Percentiles rank a stretch among this genome's conserved stretches.
phyloP scores from a whole-genome alignment of 2,888 invertebrate genomes.

The Eupeodes latifasciatus region DNA sequence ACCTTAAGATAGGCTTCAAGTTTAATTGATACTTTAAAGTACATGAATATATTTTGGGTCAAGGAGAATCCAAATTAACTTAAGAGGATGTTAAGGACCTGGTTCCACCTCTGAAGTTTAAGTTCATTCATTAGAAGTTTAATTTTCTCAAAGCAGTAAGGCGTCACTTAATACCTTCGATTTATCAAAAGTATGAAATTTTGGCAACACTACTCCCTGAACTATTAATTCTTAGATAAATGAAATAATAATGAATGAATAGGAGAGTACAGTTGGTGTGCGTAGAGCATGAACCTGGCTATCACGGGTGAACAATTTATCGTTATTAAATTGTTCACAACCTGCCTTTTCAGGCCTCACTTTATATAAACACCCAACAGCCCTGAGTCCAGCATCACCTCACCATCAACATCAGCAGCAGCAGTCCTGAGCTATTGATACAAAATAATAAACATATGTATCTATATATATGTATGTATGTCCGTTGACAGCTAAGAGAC shows the following conservation, averaged over 20 bases:
- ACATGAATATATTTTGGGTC: too few relatives aligned
- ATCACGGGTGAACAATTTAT: constrained; percentile 72
- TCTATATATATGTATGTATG: not conserved
- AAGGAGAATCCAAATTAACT: too few relatives aligned
- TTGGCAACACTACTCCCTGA: not conserved
- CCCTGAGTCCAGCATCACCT: constrained; percentile 13
- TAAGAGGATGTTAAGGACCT: too few relatives aligned
- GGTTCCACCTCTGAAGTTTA: too few relatives aligned
- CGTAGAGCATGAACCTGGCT: constrained; percentile 47
- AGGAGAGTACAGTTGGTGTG: constrained; percentile 30
- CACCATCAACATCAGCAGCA: not conserved
- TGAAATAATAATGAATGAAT: constrained; percentile 58
- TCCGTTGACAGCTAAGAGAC: constrained; percentile 72
- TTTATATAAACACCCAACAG: not conserved
- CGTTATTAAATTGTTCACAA: constrained; percentile 74
- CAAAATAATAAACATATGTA: not conserved
- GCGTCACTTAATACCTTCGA: too few relatives aligned
- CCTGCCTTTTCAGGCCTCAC: constrained; percentile 37
- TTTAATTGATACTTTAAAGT: too few relatives aligned
- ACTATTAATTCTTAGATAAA: constrained; percentile 27
- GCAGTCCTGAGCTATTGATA: constrained; percentile 28
- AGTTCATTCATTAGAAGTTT: too few relatives aligned
- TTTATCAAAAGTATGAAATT: too few relatives aligned
- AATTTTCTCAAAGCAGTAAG: too few relatives aligned
- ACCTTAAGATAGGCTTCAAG: too few relatives aligned